Conservation (phyloP, 30 jellyfish, hydroid and myxozoan genomes). For the Nemopilema nomurai region DNA sequence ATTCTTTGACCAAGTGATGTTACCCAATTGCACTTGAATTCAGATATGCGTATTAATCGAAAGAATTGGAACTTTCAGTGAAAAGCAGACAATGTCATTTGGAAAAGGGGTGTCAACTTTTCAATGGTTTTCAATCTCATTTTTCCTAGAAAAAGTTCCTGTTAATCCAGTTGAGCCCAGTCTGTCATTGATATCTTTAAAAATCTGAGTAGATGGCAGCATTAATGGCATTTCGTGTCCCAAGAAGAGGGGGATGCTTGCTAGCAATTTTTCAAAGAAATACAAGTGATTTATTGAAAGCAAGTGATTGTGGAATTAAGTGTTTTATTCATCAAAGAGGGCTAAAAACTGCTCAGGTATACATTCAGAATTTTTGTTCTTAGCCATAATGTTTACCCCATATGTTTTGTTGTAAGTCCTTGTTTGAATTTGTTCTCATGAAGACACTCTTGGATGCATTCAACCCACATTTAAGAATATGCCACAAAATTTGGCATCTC, state of each 20-base stretch:
- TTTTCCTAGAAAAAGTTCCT: background rate
- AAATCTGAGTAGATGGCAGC: background rate
- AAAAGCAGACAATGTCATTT: no score
- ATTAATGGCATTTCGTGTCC: background rate
- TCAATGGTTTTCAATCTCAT: background rate
- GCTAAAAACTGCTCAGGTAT: constrained; percentile 51
- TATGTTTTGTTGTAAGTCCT: no score
- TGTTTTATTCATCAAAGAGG: constrained; percentile 10
- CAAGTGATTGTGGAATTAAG: background rate
- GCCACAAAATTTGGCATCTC: no score
- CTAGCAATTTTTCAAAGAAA: background rate
- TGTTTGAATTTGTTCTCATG: no score
- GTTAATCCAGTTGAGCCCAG: background rate
- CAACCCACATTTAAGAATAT: no score
- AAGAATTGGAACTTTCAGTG: no score
- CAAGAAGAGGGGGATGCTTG: constrained; percentile 7
- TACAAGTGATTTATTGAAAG: background rate
- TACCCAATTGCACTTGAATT: no score
- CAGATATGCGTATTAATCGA: no score
- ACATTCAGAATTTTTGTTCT: background rate
- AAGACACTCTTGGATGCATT: no score
- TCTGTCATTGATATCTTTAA: background rate
- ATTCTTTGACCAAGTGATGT: background rate
- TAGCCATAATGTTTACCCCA: background rate
- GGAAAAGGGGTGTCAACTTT: background rate